Evolutionary conservation across 1,140 invertebrate species (phyloP), one percentile per base, ranked within the genome.

Genomic region (Tetranychus cinnabarinus): DNA sequence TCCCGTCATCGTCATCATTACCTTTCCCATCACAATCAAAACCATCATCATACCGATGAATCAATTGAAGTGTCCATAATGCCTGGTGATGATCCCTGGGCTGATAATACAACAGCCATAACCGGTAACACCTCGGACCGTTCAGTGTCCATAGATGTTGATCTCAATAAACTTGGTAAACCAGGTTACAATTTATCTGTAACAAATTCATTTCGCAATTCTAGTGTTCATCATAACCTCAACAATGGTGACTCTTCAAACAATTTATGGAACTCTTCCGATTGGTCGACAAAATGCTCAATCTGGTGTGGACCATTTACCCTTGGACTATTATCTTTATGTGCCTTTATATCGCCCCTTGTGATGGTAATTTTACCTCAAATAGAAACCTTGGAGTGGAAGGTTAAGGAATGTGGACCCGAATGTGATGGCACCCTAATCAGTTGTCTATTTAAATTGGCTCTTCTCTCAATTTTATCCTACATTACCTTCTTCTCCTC

Each of bases 61-160:
- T n/a, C 31, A 33, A 52, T 52, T 15, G 48, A 52, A 8, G 48
- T 52, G 6, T 33, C 15, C n/a, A 52, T 52, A 8, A 6, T 52
- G 15, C 48, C 48, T 5, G n/a, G 33, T 23, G 55, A 56, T 23
- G 92, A 97, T 69, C 93, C 92, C 70, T 97, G 92, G 92, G 90
- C 88, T 45, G 93, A 97, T 74, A 95, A 90, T 68, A 95, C 89
- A 0, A 97, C 92, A 4, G 91, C 88, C 0, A 83, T 97, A 34
- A 97, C 93, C 4, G 91, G 90, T 23, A 93, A 93, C 68, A 96
- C 90, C 2, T 95, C 89, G 0, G 91, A 96, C 70, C 83, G 85
- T 63, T 91, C 88, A 1, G 83, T 88, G 64, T 95, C 90, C 1
- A 84, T 89, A 67, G 88, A 96, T 70, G 88, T 92, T 72, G 46